Conservation (phyloP, 2,113 vertebrate species). For the Cynopterus brachyotis region DNA sequence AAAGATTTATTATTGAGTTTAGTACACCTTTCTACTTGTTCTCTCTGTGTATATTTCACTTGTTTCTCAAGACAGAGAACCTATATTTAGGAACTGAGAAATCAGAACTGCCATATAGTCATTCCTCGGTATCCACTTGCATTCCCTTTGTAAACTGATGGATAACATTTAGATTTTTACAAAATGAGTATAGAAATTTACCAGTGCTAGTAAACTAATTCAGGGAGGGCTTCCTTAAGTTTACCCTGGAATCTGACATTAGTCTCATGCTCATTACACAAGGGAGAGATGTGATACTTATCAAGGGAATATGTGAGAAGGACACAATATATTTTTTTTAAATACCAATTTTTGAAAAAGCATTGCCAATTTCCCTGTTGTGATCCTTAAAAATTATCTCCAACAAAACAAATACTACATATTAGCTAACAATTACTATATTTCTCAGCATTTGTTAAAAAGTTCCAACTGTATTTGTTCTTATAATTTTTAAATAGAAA, state of each 20-base stretch:
- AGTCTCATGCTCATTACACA: not conserved
- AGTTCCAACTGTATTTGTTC: conserved; percentile 23
- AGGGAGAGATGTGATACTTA: not conserved
- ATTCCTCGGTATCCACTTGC: not conserved
- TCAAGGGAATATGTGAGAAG: not conserved
- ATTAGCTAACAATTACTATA: not conserved
- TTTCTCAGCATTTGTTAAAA: conserved; percentile 34
- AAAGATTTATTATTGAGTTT: not conserved
- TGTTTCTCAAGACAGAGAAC: conserved; percentile 39
- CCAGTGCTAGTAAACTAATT: not conserved
- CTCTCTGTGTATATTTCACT: not conserved
- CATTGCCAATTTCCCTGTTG: not conserved
- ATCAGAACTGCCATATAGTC: not conserved
- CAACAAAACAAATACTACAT: not conserved
- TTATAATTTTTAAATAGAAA: conserved; percentile 33
- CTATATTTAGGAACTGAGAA: not conserved
- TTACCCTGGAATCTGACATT: not conserved
- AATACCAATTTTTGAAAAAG: not conserved
- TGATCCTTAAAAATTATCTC: not conserved
- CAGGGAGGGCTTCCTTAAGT: not conserved
- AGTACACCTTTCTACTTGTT: conserved; percentile 28
- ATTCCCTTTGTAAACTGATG: not conserved
- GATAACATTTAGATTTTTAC: not conserved
- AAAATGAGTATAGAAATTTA: not conserved
- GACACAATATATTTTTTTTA: not conserved